Conservation (phyloP, 1,140 invertebrate genomes). For the Linepithema humile region DNA sequence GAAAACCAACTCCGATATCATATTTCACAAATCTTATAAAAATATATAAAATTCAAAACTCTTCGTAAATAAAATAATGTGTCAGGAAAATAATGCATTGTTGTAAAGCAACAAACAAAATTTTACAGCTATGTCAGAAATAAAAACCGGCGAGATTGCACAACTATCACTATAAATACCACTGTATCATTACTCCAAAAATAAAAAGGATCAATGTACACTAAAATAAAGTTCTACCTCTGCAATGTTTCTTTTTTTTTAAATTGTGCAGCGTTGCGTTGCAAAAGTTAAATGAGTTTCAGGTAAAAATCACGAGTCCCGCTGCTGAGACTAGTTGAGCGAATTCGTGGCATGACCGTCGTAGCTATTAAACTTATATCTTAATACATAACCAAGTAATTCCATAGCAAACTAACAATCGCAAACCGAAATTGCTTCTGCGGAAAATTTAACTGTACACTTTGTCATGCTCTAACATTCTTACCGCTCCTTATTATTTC, state of each 20-base stretch:
- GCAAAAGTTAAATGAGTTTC: conserved; percentile 5
- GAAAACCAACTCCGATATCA: not conserved
- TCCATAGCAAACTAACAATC: too few relatives aligned
- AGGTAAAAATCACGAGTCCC: not conserved
- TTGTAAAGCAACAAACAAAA: too few relatives aligned
- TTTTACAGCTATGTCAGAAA: not conserved
- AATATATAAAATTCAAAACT: not conserved
- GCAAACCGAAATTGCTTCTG: not conserved
- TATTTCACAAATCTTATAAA: not conserved
- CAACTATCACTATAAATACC: too few relatives aligned
- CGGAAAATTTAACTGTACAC: not conserved
- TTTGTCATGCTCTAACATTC: not conserved
- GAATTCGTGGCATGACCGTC: not conserved
- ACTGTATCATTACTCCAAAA: too few relatives aligned
- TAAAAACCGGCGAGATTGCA: too few relatives aligned
- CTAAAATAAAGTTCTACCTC: not conserved
- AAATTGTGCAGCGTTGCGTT: not conserved
- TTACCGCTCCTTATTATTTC: not conserved
- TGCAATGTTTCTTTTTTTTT: not conserved
- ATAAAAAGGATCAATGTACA: not conserved
- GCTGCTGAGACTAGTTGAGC: too few relatives aligned
- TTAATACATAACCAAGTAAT: not conserved
- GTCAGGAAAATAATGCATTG: not conserved
- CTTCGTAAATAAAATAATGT: not conserved
- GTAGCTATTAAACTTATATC: not conserved